Conservation (phyloP, 2,113 vertebrate species). For the Rostratula benghalensis region DNA sequence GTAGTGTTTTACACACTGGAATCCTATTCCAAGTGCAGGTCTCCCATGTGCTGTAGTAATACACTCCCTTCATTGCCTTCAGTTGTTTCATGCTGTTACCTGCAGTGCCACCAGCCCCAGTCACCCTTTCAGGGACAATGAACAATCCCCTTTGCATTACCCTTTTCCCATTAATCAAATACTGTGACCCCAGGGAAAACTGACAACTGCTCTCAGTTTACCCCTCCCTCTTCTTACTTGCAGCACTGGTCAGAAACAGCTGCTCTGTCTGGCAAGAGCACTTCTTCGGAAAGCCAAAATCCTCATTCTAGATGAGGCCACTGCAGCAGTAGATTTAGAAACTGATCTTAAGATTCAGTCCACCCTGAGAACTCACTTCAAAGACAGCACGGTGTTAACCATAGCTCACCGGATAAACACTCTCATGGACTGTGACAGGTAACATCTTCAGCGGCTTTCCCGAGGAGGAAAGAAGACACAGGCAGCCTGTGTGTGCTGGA, state of each 20-base stretch:
- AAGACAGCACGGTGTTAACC: constrained; percentile 88
- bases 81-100: background rate
- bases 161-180: background rate
- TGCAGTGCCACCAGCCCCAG: background rate
- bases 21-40: background rate
- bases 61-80: background rate
- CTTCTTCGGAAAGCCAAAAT: constrained; percentile 89
- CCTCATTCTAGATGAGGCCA: constrained; percentile 93
- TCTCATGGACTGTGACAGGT: constrained; percentile 91
- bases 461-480: background rate
- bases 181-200: background rate
- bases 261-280: constrained; percentile 91
- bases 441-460: background rate
- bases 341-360: constrained; percentile 89
- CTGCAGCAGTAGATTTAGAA: constrained; percentile 89
- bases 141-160: background rate
- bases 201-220: background rate
- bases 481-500: background rate
- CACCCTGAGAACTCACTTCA: constrained; percentile 84
- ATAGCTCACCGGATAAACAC: constrained; percentile 90
- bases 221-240: background rate
- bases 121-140: background rate
- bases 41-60: background rate
- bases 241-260: constrained; percentile 92
- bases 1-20: background rate